Base-by-base conservation (phyloP, 2,888 invertebrate species). In the Timandra comae region DNA sequence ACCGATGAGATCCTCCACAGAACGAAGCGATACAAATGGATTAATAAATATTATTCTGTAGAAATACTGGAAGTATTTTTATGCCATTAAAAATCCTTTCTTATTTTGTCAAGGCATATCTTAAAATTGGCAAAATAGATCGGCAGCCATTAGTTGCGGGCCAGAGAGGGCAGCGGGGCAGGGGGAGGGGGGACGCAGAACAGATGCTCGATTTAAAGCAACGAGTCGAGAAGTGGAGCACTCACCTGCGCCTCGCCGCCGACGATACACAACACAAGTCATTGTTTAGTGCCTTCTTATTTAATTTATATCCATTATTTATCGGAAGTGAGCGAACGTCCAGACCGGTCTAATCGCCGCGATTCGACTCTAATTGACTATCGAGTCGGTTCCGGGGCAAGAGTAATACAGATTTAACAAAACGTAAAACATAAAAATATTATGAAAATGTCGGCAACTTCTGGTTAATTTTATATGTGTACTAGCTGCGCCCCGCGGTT, bases 41-140 rank as follows among this genome's bases (percentile, higher is more conserved):
- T 63, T 54, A 57, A 43, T 41, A 51, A 51, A 42, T 39, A 46
- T 47, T 52, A 46, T 57, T 48, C 50, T 43, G 46, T 45, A 11
- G 6, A 53, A 47, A 49, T 56, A 57, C 55, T 49, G 55, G 52
- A 56, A 56, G 63, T 63, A n/a, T 64, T 64, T 63, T 58, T 48
- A 43, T 34, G 49, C 61, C 60, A 65, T 72, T 72, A 69, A 68
- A 70, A 66, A 63, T 53, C 54, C 52, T 62, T 52, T 68, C 66
- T 70, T 66, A 58, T 69, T 70, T 62, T 61, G 66, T 64, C 63
- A 57, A 55, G 40, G 57, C 49, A 61, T 70, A 65, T 61, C 63
- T 67, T 62, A 59, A 63, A 62, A 67, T 68, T 58, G 68, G 56
- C 46, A 40, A 63, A 72, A 70, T 56, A 65, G 59, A 69, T 69